Base-by-base conservation (phyloP, 2,113 vertebrate species). In the Daphoenositta chrysoptera region DNA sequence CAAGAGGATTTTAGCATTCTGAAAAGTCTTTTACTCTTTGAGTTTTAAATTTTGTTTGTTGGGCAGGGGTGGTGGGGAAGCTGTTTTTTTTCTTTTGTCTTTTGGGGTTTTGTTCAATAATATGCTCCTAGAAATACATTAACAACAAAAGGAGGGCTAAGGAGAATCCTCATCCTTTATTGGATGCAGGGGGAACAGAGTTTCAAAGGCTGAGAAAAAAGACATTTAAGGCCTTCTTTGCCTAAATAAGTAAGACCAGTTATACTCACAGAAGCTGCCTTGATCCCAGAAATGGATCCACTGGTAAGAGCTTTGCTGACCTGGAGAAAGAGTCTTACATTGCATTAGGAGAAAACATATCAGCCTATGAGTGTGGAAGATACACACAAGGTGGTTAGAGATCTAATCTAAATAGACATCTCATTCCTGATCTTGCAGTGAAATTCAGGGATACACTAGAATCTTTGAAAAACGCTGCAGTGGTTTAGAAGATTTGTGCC, bases 401-500 rank as follows among this genome's bases (percentile, higher is more conserved):
- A 28, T 20, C 35, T 63, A 42, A 22, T 70, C 31, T 72, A 61
- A 37, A 60, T 11, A 72, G 15, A 76, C 6, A 83, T 35, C 22
- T 71, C 27, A 47, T 47, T 83, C 51, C 68, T 60, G 51, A 42
- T 77, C 31, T 35, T 63, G 12, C n/a, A 70, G 13, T 65, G 44
- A 78, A 89, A 80, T 77, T 39, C 39, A n/a, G 31, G 11, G 3
- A 9, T 17, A 66, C 11, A 11, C 2, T 54, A 33, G 6, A 68
- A 21, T 40, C 39, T 83, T 77, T 84, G 9, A 53, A 47, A 92
- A 91, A 31, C 0, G 1, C 22, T 70, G 31, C 39, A 68, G 45
- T 82, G 78, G 47, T 86, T 95, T 90, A 80, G 66, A 24, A 83
- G 42, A 51, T 81, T 91, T 92, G 77, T 84, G 72, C 53, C 65